Evolutionary conservation across 2,888 invertebrate species (phyloP).

Genomic region (Esperia sulphurella): DNA sequence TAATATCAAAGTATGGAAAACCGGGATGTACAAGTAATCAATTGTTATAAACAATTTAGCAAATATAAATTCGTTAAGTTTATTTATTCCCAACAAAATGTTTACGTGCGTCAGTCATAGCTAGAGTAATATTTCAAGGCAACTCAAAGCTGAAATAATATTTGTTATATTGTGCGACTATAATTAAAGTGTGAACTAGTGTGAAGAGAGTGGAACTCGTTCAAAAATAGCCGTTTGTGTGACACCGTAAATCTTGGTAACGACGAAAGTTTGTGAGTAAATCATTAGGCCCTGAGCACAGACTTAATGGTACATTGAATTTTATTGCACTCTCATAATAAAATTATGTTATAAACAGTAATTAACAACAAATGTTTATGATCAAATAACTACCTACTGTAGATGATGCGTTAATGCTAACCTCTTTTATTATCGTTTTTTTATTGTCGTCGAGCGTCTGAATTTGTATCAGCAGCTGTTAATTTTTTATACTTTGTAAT

Average conservation of each 20-base stretch:
- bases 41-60: no score
- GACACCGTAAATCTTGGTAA: slow-evolving; percentile 71
- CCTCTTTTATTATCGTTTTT: slow-evolving; percentile 5
- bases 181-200: slow-evolving; percentile 70
- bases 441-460: no score
- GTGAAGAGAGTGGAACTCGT: slow-evolving; percentile 64
- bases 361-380: slow-evolving; percentile 42
- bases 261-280: slow-evolving; percentile 63
- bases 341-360: slow-evolving; percentile 54
- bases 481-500: no score
- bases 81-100: neutral
- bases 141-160: slow-evolving; percentile 55
- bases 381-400: slow-evolving; percentile 2
- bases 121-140: slow-evolving; percentile 53
- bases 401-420: slow-evolving; percentile 1
- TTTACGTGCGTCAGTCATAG: slow-evolving; percentile 24
- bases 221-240: slow-evolving; percentile 65
- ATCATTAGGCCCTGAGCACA: slow-evolving; percentile 51
- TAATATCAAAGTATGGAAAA: no score
- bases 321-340: slow-evolving; percentile 59
- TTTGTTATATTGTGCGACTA: slow-evolving; percentile 68
- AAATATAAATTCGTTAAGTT: no score
- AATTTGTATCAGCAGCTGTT: no score
- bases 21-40: no score
- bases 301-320: slow-evolving; percentile 62